Conservation (phyloP, 2,797 vertebrate species). For the Pipistrellus pygmaeus region DNA sequence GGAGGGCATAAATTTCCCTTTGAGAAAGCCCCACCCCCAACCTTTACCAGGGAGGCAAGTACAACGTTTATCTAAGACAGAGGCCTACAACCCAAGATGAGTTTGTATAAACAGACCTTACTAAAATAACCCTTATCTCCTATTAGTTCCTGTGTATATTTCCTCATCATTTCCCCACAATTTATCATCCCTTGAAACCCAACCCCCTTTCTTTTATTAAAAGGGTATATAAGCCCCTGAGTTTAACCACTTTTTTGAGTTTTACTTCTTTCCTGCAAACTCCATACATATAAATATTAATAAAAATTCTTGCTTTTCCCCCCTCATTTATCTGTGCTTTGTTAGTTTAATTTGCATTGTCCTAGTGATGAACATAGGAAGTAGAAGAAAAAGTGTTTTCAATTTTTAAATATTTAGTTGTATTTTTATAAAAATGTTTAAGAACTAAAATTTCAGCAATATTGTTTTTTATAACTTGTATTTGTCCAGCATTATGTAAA, state of each 20-base stretch:
- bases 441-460: not conserved
- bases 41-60: not conserved
- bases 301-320: not conserved
- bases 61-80: not conserved
- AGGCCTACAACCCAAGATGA: not conserved
- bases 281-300: not conserved
- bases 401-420: not conserved
- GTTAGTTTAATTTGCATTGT: not conserved
- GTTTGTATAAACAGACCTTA: not conserved
- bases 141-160: not conserved
- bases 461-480: not conserved
- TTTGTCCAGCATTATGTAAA: not conserved
- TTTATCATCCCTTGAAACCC: not conserved
- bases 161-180: not conserved
- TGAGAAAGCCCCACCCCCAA: not conserved
- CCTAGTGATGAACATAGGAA: not conserved
- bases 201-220: not conserved
- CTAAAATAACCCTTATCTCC: slow-evolving; percentile 1
- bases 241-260: not conserved
- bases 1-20: not conserved
- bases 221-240: not conserved
- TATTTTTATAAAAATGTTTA: slow-evolving; percentile 34
- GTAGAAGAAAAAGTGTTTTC: not conserved
- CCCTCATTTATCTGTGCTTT: not conserved
- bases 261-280: slow-evolving; percentile 12